Percentiles rank a stretch among this genome's conserved stretches.
phyloP scores from a whole-genome alignment of 2,113 vertebrate genomes.

The Otis tarda region DNA sequence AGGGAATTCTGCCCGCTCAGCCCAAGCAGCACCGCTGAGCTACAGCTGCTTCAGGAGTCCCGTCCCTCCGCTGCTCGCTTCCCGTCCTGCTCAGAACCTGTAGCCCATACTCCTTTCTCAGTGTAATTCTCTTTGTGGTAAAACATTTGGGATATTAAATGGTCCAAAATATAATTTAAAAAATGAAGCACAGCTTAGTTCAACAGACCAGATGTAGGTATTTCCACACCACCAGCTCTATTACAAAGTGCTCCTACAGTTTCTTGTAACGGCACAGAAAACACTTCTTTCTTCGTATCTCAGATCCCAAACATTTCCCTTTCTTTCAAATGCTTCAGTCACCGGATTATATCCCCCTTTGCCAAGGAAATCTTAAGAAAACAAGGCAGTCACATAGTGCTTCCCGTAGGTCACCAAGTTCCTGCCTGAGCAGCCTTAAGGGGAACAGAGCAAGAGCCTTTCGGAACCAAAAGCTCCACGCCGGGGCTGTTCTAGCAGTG shows the following conservation, averaged over 20 bases:
- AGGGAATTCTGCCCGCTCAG: neutral
- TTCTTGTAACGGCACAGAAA: neutral
- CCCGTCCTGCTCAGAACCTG: neutral
- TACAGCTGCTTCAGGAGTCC: neutral
- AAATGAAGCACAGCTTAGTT: neutral
- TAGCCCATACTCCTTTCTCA: neutral
- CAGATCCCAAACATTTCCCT: neutral
- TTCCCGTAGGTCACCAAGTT: neutral
- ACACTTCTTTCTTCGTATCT: neutral
- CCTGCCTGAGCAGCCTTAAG: neutral
- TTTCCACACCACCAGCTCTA: neutral
- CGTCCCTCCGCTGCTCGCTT: neutral
- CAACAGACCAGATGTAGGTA: neutral
- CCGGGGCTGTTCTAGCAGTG: neutral
- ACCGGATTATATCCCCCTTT: neutral
- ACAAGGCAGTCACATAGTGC: neutral
- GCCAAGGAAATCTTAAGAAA: conserved; percentile 5
- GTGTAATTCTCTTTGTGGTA: neutral
- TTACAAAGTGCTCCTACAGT: neutral
- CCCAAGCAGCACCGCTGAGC: neutral
- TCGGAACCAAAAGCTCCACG: neutral
- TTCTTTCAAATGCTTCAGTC: neutral
- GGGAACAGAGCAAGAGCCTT: neutral
- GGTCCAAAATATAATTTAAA: neutral
- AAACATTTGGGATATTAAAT: neutral